Percentiles rank a stretch among this genome's conserved stretches.
These are phyloP conservation scores for Clarias platycephalus DNA, from an alignment of 2,797 vertebrate genomes.

Conservation along the genomic window DNA sequence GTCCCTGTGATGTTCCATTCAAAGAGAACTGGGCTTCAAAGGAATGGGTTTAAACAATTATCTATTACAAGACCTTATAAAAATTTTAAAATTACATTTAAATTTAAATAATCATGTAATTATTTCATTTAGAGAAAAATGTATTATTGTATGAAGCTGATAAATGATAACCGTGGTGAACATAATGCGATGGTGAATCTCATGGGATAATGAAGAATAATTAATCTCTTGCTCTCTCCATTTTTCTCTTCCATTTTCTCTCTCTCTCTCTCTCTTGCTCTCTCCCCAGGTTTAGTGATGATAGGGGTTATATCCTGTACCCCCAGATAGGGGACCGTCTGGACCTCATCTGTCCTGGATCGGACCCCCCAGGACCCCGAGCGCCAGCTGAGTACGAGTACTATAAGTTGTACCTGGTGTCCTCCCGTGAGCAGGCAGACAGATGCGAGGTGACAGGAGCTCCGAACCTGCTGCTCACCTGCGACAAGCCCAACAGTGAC, in stretches of 20 bases:
- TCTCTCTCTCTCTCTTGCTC: slow-evolving; percentile 7
- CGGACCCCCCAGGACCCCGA: slow-evolving; percentile 58
- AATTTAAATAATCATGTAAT: slow-evolving; percentile 33
- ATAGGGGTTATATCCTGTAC: slow-evolving; percentile 71
- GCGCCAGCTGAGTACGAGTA: slow-evolving; percentile 85
- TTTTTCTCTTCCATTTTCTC: neutral
- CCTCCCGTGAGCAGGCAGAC: slow-evolving; percentile 82
- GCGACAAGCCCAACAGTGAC: slow-evolving; percentile 85
- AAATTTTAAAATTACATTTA: slow-evolving; percentile 21
- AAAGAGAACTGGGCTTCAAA: slow-evolving; percentile 8
- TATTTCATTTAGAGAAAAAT: slow-evolving; percentile 36
- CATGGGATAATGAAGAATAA: slow-evolving; percentile 33
- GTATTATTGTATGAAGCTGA: slow-evolving; percentile 30
- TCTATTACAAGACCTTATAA: slow-evolving; percentile 21
- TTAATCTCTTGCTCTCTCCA: neutral
- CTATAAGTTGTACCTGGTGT: slow-evolving; percentile 90
- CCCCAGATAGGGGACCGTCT: slow-evolving; percentile 92
- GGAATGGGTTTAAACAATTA: slow-evolving; percentile 17
- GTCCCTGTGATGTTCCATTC: slow-evolving; percentile 15
- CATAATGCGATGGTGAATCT: slow-evolving; percentile 32
- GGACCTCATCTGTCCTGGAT: slow-evolving; percentile 87
- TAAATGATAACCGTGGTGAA: slow-evolving; percentile 14
- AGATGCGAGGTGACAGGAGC: slow-evolving; percentile 82
- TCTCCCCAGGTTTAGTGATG: slow-evolving; percentile 50
- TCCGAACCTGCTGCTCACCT: slow-evolving; percentile 89